These are phyloP conservation scores for Indri indri DNA, from an alignment of 2,113 vertebrate genomes.

Conservation along the genomic window DNA sequence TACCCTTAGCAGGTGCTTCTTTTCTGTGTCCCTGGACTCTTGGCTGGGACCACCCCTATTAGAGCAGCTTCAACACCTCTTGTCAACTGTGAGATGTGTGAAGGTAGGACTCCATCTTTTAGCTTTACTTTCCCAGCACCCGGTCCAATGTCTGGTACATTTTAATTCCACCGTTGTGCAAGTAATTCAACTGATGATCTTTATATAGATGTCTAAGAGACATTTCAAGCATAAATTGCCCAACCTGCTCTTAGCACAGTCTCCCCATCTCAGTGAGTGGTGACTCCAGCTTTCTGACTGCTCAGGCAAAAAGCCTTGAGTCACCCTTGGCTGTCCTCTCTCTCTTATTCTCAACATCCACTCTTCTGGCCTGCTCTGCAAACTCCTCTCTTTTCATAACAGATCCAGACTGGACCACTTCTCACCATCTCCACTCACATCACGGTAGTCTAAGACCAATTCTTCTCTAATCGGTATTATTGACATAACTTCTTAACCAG, in stretches of 20 bases:
- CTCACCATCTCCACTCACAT: too few relatives aligned
- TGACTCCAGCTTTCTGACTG: not conserved
- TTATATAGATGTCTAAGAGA: fast-evolving
- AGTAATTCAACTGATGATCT: not conserved
- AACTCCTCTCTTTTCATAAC: not conserved
- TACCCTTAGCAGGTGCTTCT: not conserved
- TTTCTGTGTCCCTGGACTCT: too few relatives aligned
- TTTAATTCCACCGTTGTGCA: not conserved
- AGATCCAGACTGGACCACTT: not conserved
- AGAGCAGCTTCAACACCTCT: not conserved
- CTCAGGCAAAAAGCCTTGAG: not conserved
- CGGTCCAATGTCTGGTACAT: too few relatives aligned
- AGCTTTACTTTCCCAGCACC: not conserved
- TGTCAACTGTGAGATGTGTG: not conserved
- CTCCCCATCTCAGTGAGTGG: not conserved
- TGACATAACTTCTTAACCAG: not conserved
- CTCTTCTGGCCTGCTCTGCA: fast-evolving
- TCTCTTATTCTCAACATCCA: not conserved
- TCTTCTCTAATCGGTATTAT: not conserved
- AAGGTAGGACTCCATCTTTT: not conserved
- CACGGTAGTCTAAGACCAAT: not conserved
- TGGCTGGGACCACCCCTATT: fast-evolving
- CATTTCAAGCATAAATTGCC: not conserved
- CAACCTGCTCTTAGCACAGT: not conserved
- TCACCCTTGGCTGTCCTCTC: not conserved